A percentile compares a stretch with the other conserved stretches of the same genome.
phyloP scores from a whole-genome alignment of 64 coral and sea anemone species.

The Porites lutea region DNA sequence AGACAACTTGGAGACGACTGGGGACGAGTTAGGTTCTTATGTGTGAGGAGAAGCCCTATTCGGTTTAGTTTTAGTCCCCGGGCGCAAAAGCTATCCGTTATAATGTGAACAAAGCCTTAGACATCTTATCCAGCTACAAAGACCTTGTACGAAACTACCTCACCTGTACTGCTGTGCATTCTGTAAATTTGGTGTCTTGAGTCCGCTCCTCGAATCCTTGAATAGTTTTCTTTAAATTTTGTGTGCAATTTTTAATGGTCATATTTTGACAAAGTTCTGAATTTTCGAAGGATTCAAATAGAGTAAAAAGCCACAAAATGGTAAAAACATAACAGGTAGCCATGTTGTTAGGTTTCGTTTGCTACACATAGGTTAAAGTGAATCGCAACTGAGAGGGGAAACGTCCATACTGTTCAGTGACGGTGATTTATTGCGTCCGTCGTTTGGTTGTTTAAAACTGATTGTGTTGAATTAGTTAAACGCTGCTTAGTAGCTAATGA shows the following conservation, averaged over 20 bases:
- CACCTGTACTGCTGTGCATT: neutral
- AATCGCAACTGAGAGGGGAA: neutral
- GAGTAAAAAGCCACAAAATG: neutral
- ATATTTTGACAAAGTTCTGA: constrained; percentile 1
- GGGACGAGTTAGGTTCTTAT: too few species aligned
- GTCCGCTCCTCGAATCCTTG: neutral
- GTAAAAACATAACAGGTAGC: neutral
- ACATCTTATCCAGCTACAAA: too few species aligned
- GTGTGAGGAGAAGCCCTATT: too few species aligned
- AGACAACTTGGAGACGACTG: too few species aligned
- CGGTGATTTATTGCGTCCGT: neutral
- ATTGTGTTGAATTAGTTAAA: neutral
- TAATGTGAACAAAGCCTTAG: too few species aligned
- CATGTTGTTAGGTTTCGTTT: neutral
- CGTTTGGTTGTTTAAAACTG: too few species aligned
- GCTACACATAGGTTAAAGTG: neutral
- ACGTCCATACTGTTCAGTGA: neutral
- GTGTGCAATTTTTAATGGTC: neutral
- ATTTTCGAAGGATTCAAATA: neutral
- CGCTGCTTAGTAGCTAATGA: neutral
- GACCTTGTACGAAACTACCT: too few species aligned
- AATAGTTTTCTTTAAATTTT: neutral
- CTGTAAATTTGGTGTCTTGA: neutral
- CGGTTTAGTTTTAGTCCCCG: too few species aligned
- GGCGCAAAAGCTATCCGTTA: too few species aligned